Conservation (phyloP, 1,140 invertebrate species). For the Drosophila repleta region DNA sequence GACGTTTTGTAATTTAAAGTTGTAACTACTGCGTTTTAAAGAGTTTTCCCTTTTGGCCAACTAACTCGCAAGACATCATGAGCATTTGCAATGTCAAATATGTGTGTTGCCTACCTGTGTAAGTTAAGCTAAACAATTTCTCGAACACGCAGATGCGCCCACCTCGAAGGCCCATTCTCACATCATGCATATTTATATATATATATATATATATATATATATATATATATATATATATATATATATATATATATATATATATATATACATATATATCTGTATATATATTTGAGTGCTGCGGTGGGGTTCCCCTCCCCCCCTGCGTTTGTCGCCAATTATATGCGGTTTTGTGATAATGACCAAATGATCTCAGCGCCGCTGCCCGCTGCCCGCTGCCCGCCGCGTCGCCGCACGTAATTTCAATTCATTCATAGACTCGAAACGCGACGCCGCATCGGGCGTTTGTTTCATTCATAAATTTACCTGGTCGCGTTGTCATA, state of each 20-base stretch:
- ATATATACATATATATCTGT: background rate
- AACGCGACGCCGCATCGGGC: slow-evolving; percentile 34
- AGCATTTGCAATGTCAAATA: slow-evolving; percentile 51
- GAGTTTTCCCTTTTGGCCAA: slow-evolving; percentile 59
- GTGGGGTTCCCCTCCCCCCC: slow-evolving; percentile 31
- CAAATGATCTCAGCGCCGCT: slow-evolving; percentile 66
- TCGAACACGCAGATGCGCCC: slow-evolving; percentile 54
- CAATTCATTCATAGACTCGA: slow-evolving; percentile 76
- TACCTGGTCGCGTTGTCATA: slow-evolving; percentile 77
- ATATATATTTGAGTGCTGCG: slow-evolving; percentile 7
- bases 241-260: background rate
- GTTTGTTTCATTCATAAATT: slow-evolving; percentile 79
- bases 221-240: background rate
- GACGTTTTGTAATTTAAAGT: slow-evolving; percentile 82
- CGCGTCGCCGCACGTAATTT: slow-evolving; percentile 71
- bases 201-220: slow-evolving; percentile 2
- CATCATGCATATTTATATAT: slow-evolving; percentile 19
- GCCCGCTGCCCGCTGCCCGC: slow-evolving; percentile 12
- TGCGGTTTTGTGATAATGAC: slow-evolving; percentile 83
- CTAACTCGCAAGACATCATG: slow-evolving; percentile 46
- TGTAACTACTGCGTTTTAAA: slow-evolving; percentile 74
- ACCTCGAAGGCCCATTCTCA: slow-evolving; percentile 19
- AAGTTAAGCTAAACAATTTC: slow-evolving; percentile 48
- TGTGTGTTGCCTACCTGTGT: slow-evolving; percentile 35
- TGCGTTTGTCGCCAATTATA: slow-evolving; percentile 80